These are phyloP conservation scores for Echinometra lucunter DNA, from an alignment of 53 echinoderm and acorn worm species.

Conservation along the genomic window DNA sequence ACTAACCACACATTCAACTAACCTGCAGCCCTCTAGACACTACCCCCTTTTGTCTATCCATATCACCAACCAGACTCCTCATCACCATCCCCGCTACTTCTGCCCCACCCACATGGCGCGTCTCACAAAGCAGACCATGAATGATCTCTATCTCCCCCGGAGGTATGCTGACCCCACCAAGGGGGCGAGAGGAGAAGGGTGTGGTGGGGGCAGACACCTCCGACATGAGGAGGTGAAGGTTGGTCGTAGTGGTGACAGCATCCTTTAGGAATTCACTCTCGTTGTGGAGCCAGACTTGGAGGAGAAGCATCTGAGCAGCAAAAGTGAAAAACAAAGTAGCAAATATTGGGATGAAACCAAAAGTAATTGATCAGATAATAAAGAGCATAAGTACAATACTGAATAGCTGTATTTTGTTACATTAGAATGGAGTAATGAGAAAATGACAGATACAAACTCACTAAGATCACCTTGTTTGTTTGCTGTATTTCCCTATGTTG, in stretches of 20 bases:
- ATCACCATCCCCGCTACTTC: slow-evolving; percentile 70
- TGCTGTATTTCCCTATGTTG: too few species aligned
- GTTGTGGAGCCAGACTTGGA: slow-evolving; percentile 91
- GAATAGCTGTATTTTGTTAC: background rate
- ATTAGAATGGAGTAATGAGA: background rate
- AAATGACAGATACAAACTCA: background rate
- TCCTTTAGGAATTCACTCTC: slow-evolving; percentile 83
- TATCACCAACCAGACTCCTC: slow-evolving; percentile 49
- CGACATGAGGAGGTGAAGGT: slow-evolving; percentile 81
- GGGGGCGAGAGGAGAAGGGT: slow-evolving; percentile 30
- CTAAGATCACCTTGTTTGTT: too few species aligned
- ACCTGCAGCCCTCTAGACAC: background rate
- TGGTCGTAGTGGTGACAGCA: slow-evolving; percentile 51
- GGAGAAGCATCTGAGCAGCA: slow-evolving; percentile 82
- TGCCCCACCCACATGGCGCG: slow-evolving; percentile 68
- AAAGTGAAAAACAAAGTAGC: background rate
- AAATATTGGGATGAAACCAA: background rate
- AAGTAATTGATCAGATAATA: background rate
- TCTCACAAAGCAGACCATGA: slow-evolving; percentile 70
- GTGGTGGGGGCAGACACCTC: slow-evolving; percentile 65
- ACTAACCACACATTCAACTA: background rate
- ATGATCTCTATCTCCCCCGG: slow-evolving; percentile 62
- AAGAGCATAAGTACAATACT: background rate
- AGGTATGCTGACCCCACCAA: slow-evolving; percentile 2
- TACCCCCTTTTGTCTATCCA: background rate